These are phyloP conservation scores for Oryzias melastigma DNA, from an alignment of 2,113 vertebrate genomes.

Conservation along the genomic window DNA sequence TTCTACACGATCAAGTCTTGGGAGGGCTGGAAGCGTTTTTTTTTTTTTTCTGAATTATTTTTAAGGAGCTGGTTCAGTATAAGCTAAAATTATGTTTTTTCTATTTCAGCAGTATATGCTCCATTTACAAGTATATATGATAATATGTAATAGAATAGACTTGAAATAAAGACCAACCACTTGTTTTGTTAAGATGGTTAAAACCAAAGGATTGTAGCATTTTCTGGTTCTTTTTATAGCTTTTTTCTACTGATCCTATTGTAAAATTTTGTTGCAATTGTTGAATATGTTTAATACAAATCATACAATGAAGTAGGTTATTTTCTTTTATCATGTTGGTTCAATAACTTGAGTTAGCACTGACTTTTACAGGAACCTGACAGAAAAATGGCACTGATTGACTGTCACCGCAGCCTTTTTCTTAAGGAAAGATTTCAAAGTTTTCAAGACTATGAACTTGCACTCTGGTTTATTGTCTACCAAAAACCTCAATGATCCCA, in stretches of 20 bases:
- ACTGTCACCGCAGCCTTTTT: too few relatives aligned
- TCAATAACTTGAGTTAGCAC: too few relatives aligned
- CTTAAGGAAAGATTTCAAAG: too few relatives aligned
- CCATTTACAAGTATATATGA: too few relatives aligned
- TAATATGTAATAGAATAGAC: too few relatives aligned
- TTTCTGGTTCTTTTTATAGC: background rate
- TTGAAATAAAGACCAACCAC: background rate
- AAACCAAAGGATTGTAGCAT: background rate
- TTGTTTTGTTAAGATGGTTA: background rate
- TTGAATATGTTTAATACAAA: background rate
- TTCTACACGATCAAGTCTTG: constrained; percentile 15
- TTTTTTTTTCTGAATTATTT: background rate
- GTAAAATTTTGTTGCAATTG: background rate
- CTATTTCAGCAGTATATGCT: too few relatives aligned
- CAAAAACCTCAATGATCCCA: too few relatives aligned
- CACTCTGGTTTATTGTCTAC: too few relatives aligned
- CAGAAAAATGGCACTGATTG: too few relatives aligned
- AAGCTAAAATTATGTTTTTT: background rate
- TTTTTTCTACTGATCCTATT: background rate
- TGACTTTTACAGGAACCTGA: too few relatives aligned
- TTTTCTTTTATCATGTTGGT: too few relatives aligned
- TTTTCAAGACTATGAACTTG: too few relatives aligned
- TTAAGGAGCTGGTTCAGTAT: constrained; percentile 12
- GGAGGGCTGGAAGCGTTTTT: background rate
- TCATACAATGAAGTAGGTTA: background rate